Evolutionary conservation across 2,797 vertebrate species (phyloP).

Genomic region (Schizothorax lantsangensis): DNA sequence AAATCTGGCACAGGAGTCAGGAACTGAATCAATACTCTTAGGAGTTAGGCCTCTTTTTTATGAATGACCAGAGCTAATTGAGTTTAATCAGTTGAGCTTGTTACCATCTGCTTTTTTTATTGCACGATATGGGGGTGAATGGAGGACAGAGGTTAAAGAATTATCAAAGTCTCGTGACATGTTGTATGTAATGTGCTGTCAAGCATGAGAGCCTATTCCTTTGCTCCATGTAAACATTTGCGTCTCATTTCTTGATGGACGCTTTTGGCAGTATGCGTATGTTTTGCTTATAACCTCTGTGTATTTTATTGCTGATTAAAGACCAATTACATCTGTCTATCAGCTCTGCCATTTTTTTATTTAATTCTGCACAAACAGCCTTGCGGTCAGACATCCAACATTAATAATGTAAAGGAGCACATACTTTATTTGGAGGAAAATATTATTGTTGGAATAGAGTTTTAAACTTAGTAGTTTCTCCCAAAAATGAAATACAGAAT

Average conservation of each 20-base stretch:
- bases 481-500: background rate
- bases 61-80: conserved; percentile 66
- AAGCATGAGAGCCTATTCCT: conserved; percentile 8
- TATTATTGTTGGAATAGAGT: conserved; percentile 29
- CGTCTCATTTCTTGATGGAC: conserved; percentile 9
- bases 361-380: background rate
- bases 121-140: background rate
- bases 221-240: conserved; percentile 40
- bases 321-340: conserved; percentile 17
- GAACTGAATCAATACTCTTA: conserved; percentile 61
- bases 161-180: background rate
- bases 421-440: conserved; percentile 13
- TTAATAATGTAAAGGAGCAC: conserved; percentile 24
- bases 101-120: conserved; percentile 33
- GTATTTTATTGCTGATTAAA: conserved; percentile 43
- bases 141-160: conserved; percentile 4
- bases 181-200: conserved; percentile 19
- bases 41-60: conserved; percentile 34
- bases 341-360: conserved; percentile 12
- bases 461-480: background rate
- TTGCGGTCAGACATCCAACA: conserved; percentile 22
- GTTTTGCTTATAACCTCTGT: conserved; percentile 17
- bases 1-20: conserved; percentile 44
- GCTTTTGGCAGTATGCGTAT: conserved; percentile 31
- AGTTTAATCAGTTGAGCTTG: conserved; percentile 44